phyloP scores from a whole-genome alignment of 2,888 invertebrate species.

The Sphaerophoria rueppellii region DNA sequence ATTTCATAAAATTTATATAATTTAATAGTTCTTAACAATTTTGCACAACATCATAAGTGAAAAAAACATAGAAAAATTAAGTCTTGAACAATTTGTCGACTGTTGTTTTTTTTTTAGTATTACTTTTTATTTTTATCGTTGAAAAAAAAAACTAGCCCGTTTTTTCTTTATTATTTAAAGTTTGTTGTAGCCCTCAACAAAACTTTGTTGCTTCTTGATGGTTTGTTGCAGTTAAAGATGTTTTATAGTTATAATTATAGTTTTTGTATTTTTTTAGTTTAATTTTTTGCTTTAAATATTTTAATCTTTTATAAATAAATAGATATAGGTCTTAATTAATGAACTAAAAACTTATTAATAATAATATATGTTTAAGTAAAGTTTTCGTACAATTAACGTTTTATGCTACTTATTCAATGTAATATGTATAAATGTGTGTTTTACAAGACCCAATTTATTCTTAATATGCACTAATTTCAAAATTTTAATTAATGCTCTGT shows the following conservation, averaged over 20 bases:
- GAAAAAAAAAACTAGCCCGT: slow-evolving; percentile 65
- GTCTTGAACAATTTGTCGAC: slow-evolving; percentile 54
- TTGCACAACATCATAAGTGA: slow-evolving; percentile 54
- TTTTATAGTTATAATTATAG: background rate
- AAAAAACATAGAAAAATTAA: slow-evolving; percentile 47
- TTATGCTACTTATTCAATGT: background rate
- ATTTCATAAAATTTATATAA: slow-evolving; percentile 45
- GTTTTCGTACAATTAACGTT: no score
- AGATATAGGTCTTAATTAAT: no score
- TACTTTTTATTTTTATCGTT: slow-evolving; percentile 2
- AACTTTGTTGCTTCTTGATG: slow-evolving; percentile 48
- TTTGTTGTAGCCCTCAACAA: slow-evolving; percentile 71
- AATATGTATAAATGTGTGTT: slow-evolving; percentile 44
- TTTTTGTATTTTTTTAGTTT: background rate
- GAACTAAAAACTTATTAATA: no score
- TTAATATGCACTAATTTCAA: slow-evolving; percentile 52
- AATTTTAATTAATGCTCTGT: slow-evolving; percentile 44
- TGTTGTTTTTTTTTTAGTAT: slow-evolving; percentile 22
- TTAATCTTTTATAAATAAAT: slow-evolving; percentile 32
- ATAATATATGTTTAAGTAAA: no score
- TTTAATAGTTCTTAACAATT: slow-evolving; percentile 64
- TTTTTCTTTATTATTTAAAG: slow-evolving; percentile 48
- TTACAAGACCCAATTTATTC: slow-evolving; percentile 1
- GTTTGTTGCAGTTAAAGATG: slow-evolving; percentile 54
- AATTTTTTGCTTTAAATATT: slow-evolving; percentile 40